These are phyloP conservation scores for Echinarachnius parma DNA, from an alignment of 53 echinoderm and acorn worm genomes.

Conservation along the genomic window DNA sequence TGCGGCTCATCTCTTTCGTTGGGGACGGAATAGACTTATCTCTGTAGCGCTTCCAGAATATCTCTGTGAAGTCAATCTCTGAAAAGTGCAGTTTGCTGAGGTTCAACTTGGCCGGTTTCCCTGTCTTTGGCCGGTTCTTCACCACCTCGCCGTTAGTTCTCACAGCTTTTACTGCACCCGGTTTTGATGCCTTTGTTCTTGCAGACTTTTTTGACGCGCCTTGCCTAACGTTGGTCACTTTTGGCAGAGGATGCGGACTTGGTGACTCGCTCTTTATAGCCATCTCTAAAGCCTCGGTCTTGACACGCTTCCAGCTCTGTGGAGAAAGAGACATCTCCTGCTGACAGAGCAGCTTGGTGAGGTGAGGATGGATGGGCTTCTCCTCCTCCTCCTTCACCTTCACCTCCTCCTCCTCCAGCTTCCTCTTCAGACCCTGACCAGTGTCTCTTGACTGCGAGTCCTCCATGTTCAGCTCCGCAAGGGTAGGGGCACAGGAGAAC, in stretches of 20 bases:
- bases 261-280: not conserved
- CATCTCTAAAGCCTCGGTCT: slow-evolving; percentile 16
- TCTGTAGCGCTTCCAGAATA: slow-evolving; percentile 29
- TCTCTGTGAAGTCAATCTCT: slow-evolving; percentile 34
- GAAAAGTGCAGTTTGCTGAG: slow-evolving; percentile 11
- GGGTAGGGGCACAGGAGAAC: slow-evolving; percentile 71
- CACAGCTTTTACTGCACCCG: not conserved
- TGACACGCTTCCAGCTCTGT: slow-evolving; percentile 41
- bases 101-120: not conserved
- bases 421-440: slow-evolving; percentile 28
- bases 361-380: not conserved
- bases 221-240: slow-evolving; percentile 1
- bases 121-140: not conserved
- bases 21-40: slow-evolving; percentile 37
- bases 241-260: not conserved
- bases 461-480: slow-evolving; percentile 93
- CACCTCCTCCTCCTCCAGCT: not conserved
- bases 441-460: slow-evolving; percentile 73
- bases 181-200: slow-evolving; percentile 23
- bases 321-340: slow-evolving; percentile 39
- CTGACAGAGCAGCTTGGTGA: not conserved
- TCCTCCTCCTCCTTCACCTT: not conserved
- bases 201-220: not conserved
- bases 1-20: slow-evolving; percentile 36
- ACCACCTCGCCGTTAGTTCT: slow-evolving; percentile 9